Base-by-base conservation (phyloP, 2,888 invertebrate genomes). In the Noctua fimbriata region DNA sequence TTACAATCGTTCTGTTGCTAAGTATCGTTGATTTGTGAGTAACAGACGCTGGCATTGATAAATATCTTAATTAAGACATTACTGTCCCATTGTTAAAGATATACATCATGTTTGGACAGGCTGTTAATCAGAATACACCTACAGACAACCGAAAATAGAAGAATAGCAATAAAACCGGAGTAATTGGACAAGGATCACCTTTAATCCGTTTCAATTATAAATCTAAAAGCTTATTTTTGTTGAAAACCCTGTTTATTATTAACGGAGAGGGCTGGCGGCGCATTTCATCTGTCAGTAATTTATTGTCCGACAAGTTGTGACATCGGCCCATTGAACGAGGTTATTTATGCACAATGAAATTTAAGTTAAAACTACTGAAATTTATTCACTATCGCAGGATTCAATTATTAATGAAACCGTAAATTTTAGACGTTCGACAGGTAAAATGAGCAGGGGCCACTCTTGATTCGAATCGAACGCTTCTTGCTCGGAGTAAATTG, bases 201-300 rank as follows among this genome's bases (percentile, higher is more conserved):
- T 84, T 78, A 86, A 86, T 81, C 77, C 77, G n/a, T 82, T 86
- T 83, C 55, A 87, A 88, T 83, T 87, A 78, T 81, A 81, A 81
- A 84, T 81, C 73, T 84, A 86, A 84, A 87, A 84, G 84, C 52
- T 73, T 88, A 87, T 86, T 87, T 87, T 86, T 86, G 76, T 87
- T 86, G 69, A 69, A 81, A 84, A 79, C 71, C 78, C 86, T 78
- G 85, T 91, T 91, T 91, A 91, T 90, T 90, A 92, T 91, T 89
- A 89, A 90, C 76, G 79, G 60, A 63, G 81, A 79, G 78, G 78
- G 78, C 87, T 82, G 87, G 89, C 90, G 92, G 92, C 86, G 89
- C 90, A 88, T 93, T 93, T 94, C 92, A 92, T 93, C 92, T 92
- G 93, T 89, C 90, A 88, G 89, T 93, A 91, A 94, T 94, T 93